Conservation (phyloP, 2,888 invertebrate species). For the Ariolimax columbianus region DNA sequence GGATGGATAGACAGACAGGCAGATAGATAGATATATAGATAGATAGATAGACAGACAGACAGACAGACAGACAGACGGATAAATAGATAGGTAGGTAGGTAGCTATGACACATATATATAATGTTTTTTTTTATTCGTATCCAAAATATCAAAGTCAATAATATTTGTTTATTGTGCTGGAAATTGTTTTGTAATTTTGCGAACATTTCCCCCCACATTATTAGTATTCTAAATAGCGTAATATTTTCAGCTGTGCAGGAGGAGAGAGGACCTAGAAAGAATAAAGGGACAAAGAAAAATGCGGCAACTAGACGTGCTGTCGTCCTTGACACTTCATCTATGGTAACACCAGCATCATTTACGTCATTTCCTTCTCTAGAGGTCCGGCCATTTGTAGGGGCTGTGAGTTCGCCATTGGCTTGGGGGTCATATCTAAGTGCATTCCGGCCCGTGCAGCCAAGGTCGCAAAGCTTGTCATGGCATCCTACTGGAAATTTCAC, state of each 20-base stretch:
- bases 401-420: conserved; percentile 35
- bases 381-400: conserved; percentile 19
- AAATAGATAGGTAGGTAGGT: no score
- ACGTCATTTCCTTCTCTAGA: conserved; percentile 19
- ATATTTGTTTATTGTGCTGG: no score
- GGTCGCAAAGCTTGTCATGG: conserved; percentile 50
- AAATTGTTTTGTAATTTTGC: no score
- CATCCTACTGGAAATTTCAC: conserved; percentile 44
- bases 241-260: conserved; percentile 87
- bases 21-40: no score
- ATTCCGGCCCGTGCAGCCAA: conserved; percentile 60
- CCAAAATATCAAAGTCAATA: no score
- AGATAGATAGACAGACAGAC: no score
- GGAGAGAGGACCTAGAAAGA: conserved; percentile 87
- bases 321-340: conserved; percentile 13
- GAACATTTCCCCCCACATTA: no score
- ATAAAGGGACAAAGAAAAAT: conserved; percentile 63
- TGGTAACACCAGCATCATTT: conserved; percentile 6
- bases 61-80: no score
- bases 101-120: no score
- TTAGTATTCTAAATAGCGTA: not conserved
- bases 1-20: no score
- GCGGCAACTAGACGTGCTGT: conserved; percentile 33
- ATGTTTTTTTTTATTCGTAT: no score
- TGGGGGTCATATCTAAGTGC: conserved; percentile 58